A percentile compares a stretch with the other conserved stretches of the same genome.
phyloP scores from a whole-genome alignment of 1,140 invertebrate species.

The Maniola jurtina region DNA sequence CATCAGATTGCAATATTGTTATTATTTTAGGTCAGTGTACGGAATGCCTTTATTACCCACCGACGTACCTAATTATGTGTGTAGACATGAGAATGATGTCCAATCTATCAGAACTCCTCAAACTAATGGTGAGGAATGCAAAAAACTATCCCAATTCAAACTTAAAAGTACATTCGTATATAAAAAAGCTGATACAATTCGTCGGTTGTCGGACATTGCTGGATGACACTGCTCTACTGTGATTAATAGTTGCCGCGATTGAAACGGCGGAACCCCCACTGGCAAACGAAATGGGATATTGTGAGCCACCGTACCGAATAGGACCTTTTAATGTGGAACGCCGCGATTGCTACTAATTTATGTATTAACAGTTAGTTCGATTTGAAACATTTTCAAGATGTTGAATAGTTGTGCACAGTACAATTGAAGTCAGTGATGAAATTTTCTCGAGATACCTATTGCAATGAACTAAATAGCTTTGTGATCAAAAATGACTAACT shows the following conservation, averaged over 20 bases:
- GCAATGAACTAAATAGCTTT: too few species aligned
- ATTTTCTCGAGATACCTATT: too few species aligned
- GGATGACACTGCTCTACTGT: conserved; percentile 74
- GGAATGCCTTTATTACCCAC: neutral
- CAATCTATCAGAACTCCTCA: conserved; percentile 15
- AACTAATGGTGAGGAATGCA: conserved; percentile 28
- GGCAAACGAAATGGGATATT: conserved; percentile 74
- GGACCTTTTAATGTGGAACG: conserved; percentile 62
- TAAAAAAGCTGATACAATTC: conserved; percentile 56
- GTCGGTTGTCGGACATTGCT: conserved; percentile 48
- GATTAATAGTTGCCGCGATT: conserved; percentile 75
- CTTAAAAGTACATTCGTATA: conserved; percentile 32
- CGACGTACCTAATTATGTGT: neutral
- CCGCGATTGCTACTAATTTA: conserved; percentile 40
- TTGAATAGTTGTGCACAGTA: neutral
- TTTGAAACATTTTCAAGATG: conserved; percentile 5
- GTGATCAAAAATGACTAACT: too few species aligned
- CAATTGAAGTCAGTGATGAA: neutral
- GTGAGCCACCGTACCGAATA: conserved; percentile 54
- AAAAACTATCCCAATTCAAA: conserved; percentile 30
- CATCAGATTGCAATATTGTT: neutral
- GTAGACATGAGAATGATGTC: neutral
- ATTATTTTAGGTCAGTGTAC: conserved; percentile 1
- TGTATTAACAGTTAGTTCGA: conserved; percentile 14
- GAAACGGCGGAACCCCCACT: conserved; percentile 69